These are phyloP conservation scores for Leuctra nigra DNA, from an alignment of 2,888 invertebrate species.

Conservation along the genomic window DNA sequence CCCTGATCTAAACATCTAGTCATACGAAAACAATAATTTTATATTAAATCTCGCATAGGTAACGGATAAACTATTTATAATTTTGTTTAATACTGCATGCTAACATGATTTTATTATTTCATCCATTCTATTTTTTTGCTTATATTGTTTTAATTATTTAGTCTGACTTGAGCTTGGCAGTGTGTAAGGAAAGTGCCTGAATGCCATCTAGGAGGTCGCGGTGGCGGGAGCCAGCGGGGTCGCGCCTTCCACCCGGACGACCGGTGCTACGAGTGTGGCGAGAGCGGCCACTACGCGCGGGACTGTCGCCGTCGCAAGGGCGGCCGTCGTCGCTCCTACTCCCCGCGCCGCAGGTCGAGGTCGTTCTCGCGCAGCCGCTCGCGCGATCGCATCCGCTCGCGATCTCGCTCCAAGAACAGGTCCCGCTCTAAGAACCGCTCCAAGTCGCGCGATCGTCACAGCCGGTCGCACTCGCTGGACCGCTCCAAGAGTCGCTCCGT, in stretches of 20 bases:
- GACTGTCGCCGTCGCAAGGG: conserved; percentile 38
- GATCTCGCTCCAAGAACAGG: conserved; percentile 11
- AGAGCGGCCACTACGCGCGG: conserved; percentile 41
- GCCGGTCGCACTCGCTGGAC: background rate
- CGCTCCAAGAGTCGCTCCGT: conserved; percentile 3
- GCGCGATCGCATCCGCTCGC: conserved; percentile 9
- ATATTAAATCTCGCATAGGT: too few relatives aligned
- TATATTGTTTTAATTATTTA: too few relatives aligned
- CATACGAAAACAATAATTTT: too few relatives aligned
- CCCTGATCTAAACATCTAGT: too few relatives aligned
- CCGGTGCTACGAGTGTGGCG: conserved; percentile 44
- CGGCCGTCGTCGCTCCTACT: conserved; percentile 30
- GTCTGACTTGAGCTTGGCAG: too few relatives aligned
- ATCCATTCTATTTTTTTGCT: too few relatives aligned
- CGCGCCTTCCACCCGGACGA: conserved; percentile 31
- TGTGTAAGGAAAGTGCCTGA: too few relatives aligned
- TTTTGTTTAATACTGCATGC: too few relatives aligned
- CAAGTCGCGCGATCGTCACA: background rate
- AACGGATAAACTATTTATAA: too few relatives aligned
- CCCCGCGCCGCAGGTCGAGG: conserved; percentile 10
- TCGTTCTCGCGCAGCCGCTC: conserved; percentile 14
- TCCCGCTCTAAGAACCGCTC: conserved; percentile 8
- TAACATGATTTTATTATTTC: too few relatives aligned
- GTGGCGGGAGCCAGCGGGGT: conserved; percentile 1
- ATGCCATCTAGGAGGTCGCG: conserved; percentile 16